Base-by-base conservation (phyloP, 2,888 invertebrate species). In the Tyria jacobaeae region DNA sequence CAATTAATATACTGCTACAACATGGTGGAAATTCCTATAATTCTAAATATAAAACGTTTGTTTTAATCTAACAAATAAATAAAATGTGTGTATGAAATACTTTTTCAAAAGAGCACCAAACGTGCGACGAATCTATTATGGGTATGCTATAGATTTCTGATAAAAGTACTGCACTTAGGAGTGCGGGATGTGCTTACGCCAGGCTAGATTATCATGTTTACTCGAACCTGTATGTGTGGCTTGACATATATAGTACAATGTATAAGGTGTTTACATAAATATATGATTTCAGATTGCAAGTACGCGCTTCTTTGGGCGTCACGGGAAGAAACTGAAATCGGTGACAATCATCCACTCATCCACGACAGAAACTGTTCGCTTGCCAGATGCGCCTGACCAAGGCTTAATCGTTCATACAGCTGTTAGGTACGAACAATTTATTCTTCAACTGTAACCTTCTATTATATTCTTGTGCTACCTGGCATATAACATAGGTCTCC, bases 301-400 rank as follows among this genome's bases (percentile, higher is more conserved):
- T 94, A 97, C 97, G 77, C 96, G 96, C 81, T 95, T 97, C 81
- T 94, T 97, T 82, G 97, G 97, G 81, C 98, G 97, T 80, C 95
- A 96, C 71, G 96, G 96, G 89, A 95, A 96, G 88, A 97, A 98
- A 90, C 94, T 97, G 80, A 97, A 97, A 90, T 96, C 97, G 24
- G 96, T 98, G 76, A 98, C 98, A 79, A 97, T 98, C 87, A 97
- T 98, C 83, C 98, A 98, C 95, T 97, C 97, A 85, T 97, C 97
- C 76, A 97, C 97, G 63, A 97, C 97, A 65, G 98, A 98, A 94
- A 97, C 97, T 70, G 97, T 97, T 70, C 96, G 97, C 31, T 92
- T 97, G 75, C 97, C 97, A 66, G 97, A 96, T 67, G 96, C 97
- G 69, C 95, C 96, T 73, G 96, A 96, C 72, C 95, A 95, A 71